Percentiles rank a stretch among this genome's conserved stretches.
Evolutionary conservation across 92 coral and sea anemone species (phyloP).

Genomic region (Palythoa grandiflora): DNA sequence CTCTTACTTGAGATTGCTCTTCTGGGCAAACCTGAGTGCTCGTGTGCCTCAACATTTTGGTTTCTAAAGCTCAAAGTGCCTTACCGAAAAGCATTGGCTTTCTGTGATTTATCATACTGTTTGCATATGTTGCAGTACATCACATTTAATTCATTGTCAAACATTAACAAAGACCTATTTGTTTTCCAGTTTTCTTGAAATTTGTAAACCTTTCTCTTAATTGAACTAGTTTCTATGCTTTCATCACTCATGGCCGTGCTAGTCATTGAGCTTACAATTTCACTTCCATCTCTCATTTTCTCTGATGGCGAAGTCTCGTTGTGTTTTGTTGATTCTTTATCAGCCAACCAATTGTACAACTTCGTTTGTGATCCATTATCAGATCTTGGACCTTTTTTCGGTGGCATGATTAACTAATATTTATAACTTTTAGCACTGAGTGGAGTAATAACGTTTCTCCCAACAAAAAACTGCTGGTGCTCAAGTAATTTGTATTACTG

Average conservation of each 20-base stretch:
- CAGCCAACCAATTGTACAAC: conserved; percentile 1
- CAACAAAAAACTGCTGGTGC: too few species aligned
- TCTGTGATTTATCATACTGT: conserved; percentile 32
- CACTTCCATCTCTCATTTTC: background rate
- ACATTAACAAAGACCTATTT: conserved; percentile 19
- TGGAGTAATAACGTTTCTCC: too few species aligned
- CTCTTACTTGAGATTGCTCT: conserved; percentile 25
- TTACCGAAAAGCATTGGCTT: conserved; percentile 33
- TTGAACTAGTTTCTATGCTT: conserved; percentile 4
- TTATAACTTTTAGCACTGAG: too few species aligned
- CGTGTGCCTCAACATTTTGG: conserved; percentile 33
- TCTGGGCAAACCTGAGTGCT: conserved; percentile 31
- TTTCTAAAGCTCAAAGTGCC: conserved; percentile 31
- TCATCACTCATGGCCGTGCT: conserved; percentile 14
- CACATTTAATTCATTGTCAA: conserved; percentile 21
- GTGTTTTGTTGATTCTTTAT: conserved; percentile 3
- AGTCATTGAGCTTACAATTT: background rate
- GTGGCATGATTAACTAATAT: too few species aligned
- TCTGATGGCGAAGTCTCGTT: background rate
- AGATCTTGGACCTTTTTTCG: too few species aligned
- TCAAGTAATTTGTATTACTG: too few species aligned
- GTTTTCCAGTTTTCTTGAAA: conserved; percentile 19
- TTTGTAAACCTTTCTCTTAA: conserved; percentile 24
- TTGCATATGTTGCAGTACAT: conserved; percentile 46
- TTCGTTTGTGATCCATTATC: background rate